Conservation (phyloP, 2,113 vertebrate genomes). For the Lamprotornis superbus region DNA sequence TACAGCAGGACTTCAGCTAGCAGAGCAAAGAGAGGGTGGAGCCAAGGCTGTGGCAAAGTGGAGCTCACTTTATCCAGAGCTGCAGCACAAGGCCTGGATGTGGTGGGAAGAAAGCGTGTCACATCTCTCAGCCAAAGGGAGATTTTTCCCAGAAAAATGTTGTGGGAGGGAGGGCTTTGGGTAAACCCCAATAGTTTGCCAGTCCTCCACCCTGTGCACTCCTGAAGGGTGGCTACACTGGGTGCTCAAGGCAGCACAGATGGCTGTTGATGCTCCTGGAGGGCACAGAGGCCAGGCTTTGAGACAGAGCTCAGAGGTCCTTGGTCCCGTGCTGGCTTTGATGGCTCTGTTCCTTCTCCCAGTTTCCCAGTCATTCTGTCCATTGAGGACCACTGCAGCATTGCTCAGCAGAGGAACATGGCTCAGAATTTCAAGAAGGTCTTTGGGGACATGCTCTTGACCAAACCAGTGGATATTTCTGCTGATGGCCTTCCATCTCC, state of each 20-base stretch:
- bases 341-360: not conserved
- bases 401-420: constrained; percentile 98
- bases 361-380: constrained; percentile 95
- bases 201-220: not conserved
- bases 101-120: accelerated
- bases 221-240: not conserved
- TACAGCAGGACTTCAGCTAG: not conserved
- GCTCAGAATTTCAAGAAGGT: constrained; percentile 92
- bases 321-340: not conserved
- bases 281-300: not conserved
- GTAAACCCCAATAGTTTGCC: not conserved
- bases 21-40: not conserved
- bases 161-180: not conserved
- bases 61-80: not conserved
- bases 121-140: not conserved
- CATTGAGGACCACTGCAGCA: constrained; percentile 98
- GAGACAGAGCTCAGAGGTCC: not conserved
- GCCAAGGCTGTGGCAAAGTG: not conserved
- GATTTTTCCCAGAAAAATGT: not conserved
- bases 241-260: not conserved
- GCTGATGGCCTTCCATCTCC: constrained; percentile 95
- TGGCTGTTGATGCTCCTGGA: not conserved
- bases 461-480: constrained; percentile 92
- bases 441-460: constrained; percentile 94
- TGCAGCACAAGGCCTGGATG: not conserved